Evolutionary conservation across 2,797 vertebrate genomes (phyloP), one percentile per base, ranked within the genome.

Genomic region (Trematomus bernacchii): DNA sequence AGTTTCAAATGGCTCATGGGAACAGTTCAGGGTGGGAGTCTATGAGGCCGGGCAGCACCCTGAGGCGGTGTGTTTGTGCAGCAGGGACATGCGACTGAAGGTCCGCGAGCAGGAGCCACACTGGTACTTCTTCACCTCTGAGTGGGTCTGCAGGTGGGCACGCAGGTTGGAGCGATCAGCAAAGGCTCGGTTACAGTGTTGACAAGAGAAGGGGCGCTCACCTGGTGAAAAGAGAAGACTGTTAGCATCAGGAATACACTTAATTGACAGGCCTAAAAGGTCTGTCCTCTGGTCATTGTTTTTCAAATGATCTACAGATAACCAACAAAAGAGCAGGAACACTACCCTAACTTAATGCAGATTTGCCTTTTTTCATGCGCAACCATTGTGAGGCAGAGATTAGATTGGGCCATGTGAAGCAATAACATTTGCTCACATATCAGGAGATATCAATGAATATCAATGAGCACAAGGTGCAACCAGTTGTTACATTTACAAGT

Each of bases 51-150:
- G 94, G 0, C 95, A 96, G 90, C 97, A 98, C 83, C 97, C 96
- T 0, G 97, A 96, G 71, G 96, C 94, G 1, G 94, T 94, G 62
- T 99, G 98, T 85, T 99, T 99, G 94, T 99, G 97, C 58, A 99
- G 97, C 86, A 99, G 95, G 3, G 98, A 99, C 98, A 99, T 99
- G 63, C 98, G 97, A 82, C 98, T 99, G 96, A 99, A 99, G 95
- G 98, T 99, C 75, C 97, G 95, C 1, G 97, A 95, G 77, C 98
- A 99, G 43, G 94, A 94, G 88, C 93, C 91, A 55, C 98, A 99
- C 87, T 98, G 98, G 92, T 99, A 99, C 92, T 98, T 99, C 95
- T 99, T 99, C 82, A 99, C 97, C 40, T 99, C 97, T 0, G 98
- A 98, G 92, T 99, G 98, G 55, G 98, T 99, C 95, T 99, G 98